These are phyloP conservation scores for Ophion slaviceki DNA, from an alignment of 2,888 invertebrate genomes.

Conservation along the genomic window DNA sequence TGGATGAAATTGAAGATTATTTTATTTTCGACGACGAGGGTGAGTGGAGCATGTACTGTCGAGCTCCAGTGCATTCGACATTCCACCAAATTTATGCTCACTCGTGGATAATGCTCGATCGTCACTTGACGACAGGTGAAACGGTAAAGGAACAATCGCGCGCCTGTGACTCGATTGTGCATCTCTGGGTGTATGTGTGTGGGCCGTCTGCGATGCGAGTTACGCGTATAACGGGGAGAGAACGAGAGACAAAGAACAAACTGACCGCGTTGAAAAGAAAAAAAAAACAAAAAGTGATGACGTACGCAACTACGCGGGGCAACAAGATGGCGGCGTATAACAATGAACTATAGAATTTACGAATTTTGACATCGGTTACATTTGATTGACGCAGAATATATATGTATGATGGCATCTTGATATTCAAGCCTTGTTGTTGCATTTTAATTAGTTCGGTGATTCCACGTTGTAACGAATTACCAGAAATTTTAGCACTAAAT, in stretches of 20 bases:
- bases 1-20: background rate
- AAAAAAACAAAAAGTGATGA: conserved; percentile 20
- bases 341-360: background rate
- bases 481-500: too few relatives aligned
- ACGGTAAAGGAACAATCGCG: conserved; percentile 35
- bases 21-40: background rate
- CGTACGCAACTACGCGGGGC: conserved; percentile 13
- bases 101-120: background rate
- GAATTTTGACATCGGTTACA: too few relatives aligned
- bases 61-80: background rate
- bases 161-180: background rate
- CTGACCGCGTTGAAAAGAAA: background rate
- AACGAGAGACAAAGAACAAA: conserved; percentile 42
- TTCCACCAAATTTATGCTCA: background rate
- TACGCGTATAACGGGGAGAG: conserved; percentile 14
- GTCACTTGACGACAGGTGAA: conserved; percentile 52
- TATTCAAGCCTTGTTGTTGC: too few relatives aligned
- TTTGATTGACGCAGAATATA: too few relatives aligned
- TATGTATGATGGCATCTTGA: too few relatives aligned
- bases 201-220: background rate
- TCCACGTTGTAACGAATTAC: too few relatives aligned
- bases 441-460: too few relatives aligned
- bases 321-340: conserved; percentile 37
- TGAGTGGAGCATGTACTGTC: background rate
- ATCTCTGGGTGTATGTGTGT: background rate